Evolutionary conservation across 2,888 invertebrate genomes (phyloP).

Genomic region (Branchipolynoe longqiensis): DNA sequence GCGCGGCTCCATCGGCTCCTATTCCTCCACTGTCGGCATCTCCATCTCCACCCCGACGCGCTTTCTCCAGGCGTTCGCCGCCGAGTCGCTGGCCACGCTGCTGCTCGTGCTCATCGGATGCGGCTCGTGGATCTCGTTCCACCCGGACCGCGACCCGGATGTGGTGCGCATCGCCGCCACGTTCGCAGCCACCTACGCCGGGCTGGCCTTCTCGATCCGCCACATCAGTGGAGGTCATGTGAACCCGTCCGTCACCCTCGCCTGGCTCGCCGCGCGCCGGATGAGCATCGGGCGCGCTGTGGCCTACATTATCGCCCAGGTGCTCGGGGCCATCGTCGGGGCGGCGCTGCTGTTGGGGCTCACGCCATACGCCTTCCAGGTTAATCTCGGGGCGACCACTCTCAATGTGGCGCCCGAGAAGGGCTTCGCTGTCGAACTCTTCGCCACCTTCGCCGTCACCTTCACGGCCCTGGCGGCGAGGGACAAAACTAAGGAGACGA

Average conservation of each 20-base stretch:
- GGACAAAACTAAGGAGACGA: constrained; percentile 49
- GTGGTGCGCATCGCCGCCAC: constrained; percentile 89
- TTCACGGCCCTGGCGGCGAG: constrained; percentile 64
- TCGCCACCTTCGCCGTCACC: constrained; percentile 66
- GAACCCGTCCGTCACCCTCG: constrained; percentile 95
- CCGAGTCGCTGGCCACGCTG: constrained; percentile 94
- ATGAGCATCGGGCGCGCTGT: constrained; percentile 90
- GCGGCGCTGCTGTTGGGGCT: constrained; percentile 70
- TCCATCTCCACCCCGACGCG: constrained; percentile 38
- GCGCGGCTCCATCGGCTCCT: constrained; percentile 9
- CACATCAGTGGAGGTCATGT: constrained; percentile 95
- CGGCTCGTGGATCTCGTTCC: constrained; percentile 84
- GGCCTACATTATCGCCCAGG: constrained; percentile 90
- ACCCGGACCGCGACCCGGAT: constrained; percentile 56
- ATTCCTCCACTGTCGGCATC: constrained; percentile 16
- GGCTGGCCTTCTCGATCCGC: constrained; percentile 91
- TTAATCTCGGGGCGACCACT: constrained; percentile 63
- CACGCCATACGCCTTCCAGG: constrained; percentile 59
- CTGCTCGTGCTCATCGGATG: constrained; percentile 93
- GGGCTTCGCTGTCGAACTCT: constrained; percentile 67
- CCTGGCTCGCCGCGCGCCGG: constrained; percentile 90
- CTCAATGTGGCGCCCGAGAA: constrained; percentile 62
- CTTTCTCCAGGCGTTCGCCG: constrained; percentile 85
- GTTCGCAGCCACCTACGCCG: constrained; percentile 93
- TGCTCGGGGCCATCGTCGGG: constrained; percentile 88